These are phyloP conservation scores for Aethes cnicana DNA, from an alignment of 2,888 invertebrate species.

Conservation along the genomic window DNA sequence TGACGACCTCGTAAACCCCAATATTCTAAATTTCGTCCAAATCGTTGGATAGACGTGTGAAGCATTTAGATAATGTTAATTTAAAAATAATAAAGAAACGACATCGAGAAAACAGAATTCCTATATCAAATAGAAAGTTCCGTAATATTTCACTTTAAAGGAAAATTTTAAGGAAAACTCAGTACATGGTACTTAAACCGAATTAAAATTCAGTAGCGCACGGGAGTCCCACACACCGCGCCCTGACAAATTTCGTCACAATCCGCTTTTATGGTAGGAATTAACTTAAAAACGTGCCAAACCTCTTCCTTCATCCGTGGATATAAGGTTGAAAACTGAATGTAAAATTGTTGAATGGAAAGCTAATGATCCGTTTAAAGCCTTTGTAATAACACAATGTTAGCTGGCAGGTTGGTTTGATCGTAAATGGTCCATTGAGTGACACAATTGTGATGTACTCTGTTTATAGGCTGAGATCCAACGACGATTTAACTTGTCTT, in stretches of 20 bases:
- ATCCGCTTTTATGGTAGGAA: conserved; percentile 40
- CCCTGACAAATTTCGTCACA: conserved; percentile 49
- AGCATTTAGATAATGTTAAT: no score
- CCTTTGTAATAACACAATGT: conserved; percentile 57
- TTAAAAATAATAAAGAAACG: no score
- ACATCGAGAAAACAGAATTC: no score
- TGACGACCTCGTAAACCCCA: no score
- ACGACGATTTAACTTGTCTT: no score
- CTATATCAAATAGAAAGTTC: neutral
- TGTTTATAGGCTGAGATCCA: no score
- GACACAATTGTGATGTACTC: no score
- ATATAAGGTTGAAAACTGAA: conserved; percentile 32
- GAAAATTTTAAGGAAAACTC: neutral
- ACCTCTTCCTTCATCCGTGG: neutral
- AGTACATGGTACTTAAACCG: neutral
- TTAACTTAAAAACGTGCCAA: conserved; percentile 38
- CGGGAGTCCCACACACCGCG: conserved; percentile 46
- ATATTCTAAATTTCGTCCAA: no score
- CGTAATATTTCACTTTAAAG: neutral
- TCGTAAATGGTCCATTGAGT: conserved; percentile 39
- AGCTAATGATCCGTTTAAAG: conserved; percentile 71
- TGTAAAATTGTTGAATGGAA: conserved; percentile 50
- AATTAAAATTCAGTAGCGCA: conserved; percentile 8
- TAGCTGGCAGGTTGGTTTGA: conserved; percentile 48
- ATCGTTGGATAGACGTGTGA: no score